Evolutionary conservation across 92 coral and sea anemone species (phyloP).

Genomic region (Anthopleura xanthogrammica): DNA sequence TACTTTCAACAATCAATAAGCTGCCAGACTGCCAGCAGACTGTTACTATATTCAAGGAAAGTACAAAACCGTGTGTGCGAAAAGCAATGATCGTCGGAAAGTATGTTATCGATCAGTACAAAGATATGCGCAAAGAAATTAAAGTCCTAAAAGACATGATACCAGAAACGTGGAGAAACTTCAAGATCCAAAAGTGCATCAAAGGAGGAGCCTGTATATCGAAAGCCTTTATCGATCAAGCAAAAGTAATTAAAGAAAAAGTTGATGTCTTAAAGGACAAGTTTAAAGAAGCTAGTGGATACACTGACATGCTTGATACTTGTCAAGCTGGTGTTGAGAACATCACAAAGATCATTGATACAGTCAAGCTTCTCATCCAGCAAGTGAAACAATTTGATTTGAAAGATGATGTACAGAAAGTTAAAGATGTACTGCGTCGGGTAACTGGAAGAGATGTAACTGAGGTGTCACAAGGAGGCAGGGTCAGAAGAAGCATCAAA

Average conservation of each 20-base stretch:
- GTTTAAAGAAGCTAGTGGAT: constrained; percentile 73
- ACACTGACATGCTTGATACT: constrained; percentile 68
- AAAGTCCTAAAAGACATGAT: constrained; percentile 47
- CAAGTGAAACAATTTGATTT: constrained; percentile 79
- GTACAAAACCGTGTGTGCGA: constrained; percentile 52
- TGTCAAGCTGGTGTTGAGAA: constrained; percentile 69
- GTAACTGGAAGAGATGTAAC: constrained; percentile 72
- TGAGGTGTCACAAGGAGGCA: constrained; percentile 20
- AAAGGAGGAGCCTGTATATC: constrained; percentile 72
- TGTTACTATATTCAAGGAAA: constrained; percentile 32
- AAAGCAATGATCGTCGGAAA: constrained; percentile 60
- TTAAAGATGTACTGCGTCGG: constrained; percentile 67
- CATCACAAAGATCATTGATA: constrained; percentile 62
- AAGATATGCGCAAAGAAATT: constrained; percentile 50
- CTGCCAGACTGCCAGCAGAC: constrained; percentile 67
- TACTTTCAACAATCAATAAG: constrained; percentile 43
- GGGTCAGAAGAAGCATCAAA: constrained; percentile 41
- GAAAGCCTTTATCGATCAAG: constrained; percentile 65
- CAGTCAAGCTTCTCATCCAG: constrained; percentile 65
- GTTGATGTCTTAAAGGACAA: constrained; percentile 43
- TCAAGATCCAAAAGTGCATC: constrained; percentile 62
- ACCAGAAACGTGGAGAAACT: constrained; percentile 60
- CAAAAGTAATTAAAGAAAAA: constrained; percentile 49
- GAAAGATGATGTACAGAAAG: constrained; percentile 79
- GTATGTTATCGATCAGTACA: constrained; percentile 47